A percentile compares a stretch with the other conserved stretches of the same genome.
Evolutionary conservation across 1,140 invertebrate genomes (phyloP).

Genomic region (Limonius californicus): DNA sequence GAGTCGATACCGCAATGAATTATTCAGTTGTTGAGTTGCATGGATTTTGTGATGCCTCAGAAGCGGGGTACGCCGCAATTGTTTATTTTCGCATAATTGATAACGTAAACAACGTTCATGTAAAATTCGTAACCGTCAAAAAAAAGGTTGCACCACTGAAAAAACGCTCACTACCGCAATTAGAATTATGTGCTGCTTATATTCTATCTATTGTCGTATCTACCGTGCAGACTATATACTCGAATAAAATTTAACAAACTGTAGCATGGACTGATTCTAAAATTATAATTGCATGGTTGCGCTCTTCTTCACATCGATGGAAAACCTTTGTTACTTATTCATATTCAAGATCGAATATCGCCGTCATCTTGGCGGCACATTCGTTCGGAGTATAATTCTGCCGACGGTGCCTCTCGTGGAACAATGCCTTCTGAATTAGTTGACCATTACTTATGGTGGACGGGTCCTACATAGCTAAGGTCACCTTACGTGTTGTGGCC

Average conservation of each 20-base stretch:
- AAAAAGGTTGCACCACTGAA: not conserved
- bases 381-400: conserved; percentile 7
- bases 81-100: not conserved
- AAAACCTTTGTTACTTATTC: not conserved
- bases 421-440: not conserved
- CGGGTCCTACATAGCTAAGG: not conserved
- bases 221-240: not conserved
- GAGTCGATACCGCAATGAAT: not conserved
- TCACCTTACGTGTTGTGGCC: not conserved
- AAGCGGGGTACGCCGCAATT: not conserved
- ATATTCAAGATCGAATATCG: not conserved
- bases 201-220: no score
- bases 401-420: conserved; percentile 10
- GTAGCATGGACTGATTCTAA: not conserved
- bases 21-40: no score
- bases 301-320: not conserved
- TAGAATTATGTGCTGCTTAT: not conserved
- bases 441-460: not conserved
- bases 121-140: not conserved
- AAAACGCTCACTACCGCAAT: not conserved
- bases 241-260: not conserved
- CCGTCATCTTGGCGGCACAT: conserved; percentile 12
- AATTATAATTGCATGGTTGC: not conserved
- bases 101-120: not conserved
- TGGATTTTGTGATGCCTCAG: not conserved